phyloP scores from a whole-genome alignment of 2,113 vertebrate species.

The Chlorodrepanis virens region DNA sequence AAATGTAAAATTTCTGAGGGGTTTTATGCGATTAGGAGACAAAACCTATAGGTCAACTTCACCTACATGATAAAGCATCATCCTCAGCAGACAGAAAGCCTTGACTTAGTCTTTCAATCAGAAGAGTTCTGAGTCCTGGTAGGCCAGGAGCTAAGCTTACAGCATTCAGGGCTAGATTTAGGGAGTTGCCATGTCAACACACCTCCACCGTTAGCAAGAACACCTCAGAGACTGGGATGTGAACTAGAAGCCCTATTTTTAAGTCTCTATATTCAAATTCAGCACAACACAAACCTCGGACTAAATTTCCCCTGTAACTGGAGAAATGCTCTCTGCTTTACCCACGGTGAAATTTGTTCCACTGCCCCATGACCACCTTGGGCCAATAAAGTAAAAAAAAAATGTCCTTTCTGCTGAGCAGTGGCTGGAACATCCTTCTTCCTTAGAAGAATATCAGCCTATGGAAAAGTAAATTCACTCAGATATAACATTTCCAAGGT shows the following conservation, averaged over 20 bases:
- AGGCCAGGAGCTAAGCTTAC: conserved; percentile 37
- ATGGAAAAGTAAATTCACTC: conserved; percentile 51
- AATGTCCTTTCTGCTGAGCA: not conserved
- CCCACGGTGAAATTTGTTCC: not conserved
- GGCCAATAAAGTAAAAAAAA: not conserved
- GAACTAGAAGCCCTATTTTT: conserved; percentile 64
- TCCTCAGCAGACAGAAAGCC: not conserved
- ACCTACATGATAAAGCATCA: not conserved
- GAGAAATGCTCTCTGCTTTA: not conserved
- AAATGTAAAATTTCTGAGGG: not conserved
- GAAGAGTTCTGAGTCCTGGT: not conserved
- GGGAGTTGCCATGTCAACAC: conserved; percentile 65
- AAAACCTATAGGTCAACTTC: not conserved
- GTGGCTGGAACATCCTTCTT: conserved; percentile 25
- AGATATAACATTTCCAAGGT: conserved; percentile 49
- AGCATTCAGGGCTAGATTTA: conserved; percentile 48
- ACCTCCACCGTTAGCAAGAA: conserved; percentile 51
- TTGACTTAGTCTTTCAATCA: not conserved
- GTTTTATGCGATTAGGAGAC: not conserved
- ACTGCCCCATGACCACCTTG: not conserved
- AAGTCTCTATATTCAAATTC: conserved; percentile 49
- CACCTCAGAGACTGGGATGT: conserved; percentile 57
- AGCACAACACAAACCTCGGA: not conserved
- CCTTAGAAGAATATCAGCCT: conserved; percentile 42
- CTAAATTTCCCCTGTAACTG: not conserved